A percentile compares a stretch with the other conserved stretches of the same genome.
Conservation (phyloP, 37 sponge, comb jelly and placozoan species). For the Theonella swinhoei region DNA sequence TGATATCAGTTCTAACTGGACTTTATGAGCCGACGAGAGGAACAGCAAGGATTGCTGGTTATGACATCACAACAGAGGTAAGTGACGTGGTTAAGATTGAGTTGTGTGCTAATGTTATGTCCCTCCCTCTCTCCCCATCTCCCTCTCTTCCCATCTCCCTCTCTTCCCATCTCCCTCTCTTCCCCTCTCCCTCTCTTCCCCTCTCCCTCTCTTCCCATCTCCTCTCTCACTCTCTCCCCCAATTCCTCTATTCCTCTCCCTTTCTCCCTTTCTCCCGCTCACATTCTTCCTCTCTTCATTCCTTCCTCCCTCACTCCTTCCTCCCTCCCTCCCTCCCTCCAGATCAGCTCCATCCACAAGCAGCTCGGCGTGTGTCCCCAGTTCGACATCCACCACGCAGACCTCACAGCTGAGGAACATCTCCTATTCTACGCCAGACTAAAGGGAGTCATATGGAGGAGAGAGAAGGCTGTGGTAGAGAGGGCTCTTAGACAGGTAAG, state of each 20-base stretch:
- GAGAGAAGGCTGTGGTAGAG: constrained; percentile 54
- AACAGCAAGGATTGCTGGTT: constrained; percentile 66
- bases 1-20: constrained; percentile 84
- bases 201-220: no score
- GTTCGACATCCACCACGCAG: constrained; percentile 78
- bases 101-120: no score
- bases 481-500: constrained; percentile 70
- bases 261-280: no score
- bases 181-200: no score
- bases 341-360: constrained; percentile 61
- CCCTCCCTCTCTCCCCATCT: no score
- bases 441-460: constrained; percentile 67
- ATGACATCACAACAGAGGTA: constrained; percentile 63
- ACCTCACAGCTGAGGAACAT: constrained; percentile 75
- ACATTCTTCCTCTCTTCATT: no score
- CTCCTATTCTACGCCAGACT: constrained; percentile 81
- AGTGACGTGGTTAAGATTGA: neutral
- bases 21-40: constrained; percentile 76
- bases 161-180: no score
- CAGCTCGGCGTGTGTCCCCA: constrained; percentile 88
- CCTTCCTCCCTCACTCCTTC: no score
- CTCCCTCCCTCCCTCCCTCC: neutral
- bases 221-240: no score
- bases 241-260: no score
- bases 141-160: no score